Conservation (phyloP, 1,140 invertebrate species). For the Pogonomyrmex californicus region DNA sequence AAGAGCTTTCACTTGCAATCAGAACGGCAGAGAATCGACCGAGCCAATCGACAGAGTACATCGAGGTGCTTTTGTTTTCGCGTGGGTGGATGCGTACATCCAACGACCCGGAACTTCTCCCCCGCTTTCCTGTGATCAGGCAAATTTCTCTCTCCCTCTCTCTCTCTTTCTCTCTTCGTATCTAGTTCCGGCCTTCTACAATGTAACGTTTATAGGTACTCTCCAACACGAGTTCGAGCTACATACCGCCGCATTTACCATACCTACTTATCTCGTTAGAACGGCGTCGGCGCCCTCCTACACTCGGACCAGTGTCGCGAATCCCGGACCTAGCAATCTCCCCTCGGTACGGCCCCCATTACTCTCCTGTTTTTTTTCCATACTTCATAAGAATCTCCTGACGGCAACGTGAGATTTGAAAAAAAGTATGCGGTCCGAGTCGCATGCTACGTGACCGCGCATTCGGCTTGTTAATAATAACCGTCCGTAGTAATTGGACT, state of each 20-base stretch:
- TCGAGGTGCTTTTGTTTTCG: slow-evolving; percentile 54
- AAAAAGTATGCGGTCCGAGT: slow-evolving; percentile 12
- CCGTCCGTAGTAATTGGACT: slow-evolving; percentile 36
- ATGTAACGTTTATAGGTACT: slow-evolving; percentile 39
- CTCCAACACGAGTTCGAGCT: slow-evolving; percentile 6
- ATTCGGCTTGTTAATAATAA: slow-evolving; percentile 41
- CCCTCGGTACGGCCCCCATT: neutral
- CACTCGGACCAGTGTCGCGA: slow-evolving; percentile 38
- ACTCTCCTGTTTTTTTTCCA: neutral
- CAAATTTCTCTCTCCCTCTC: slow-evolving; percentile 55
- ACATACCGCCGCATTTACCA: slow-evolving; percentile 48
- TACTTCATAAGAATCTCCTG: slow-evolving; percentile 23
- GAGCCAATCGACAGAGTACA: neutral
- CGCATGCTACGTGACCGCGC: neutral
- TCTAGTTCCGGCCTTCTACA: slow-evolving; percentile 40
- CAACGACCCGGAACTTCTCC: slow-evolving; percentile 61
- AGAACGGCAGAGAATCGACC: neutral
- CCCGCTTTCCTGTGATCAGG: slow-evolving; percentile 25
- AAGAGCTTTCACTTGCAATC: slow-evolving; percentile 52
- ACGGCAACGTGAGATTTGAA: neutral
- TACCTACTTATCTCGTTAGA: slow-evolving; percentile 71
- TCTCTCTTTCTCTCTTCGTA: slow-evolving; percentile 19
- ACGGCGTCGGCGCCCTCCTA: slow-evolving; percentile 49
- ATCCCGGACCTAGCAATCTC: slow-evolving; percentile 13
- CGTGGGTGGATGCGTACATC: slow-evolving; percentile 61